Percentiles rank a stretch among this genome's conserved stretches.
Conservation (phyloP, 2,888 invertebrate species). For the Xanthia togata region DNA sequence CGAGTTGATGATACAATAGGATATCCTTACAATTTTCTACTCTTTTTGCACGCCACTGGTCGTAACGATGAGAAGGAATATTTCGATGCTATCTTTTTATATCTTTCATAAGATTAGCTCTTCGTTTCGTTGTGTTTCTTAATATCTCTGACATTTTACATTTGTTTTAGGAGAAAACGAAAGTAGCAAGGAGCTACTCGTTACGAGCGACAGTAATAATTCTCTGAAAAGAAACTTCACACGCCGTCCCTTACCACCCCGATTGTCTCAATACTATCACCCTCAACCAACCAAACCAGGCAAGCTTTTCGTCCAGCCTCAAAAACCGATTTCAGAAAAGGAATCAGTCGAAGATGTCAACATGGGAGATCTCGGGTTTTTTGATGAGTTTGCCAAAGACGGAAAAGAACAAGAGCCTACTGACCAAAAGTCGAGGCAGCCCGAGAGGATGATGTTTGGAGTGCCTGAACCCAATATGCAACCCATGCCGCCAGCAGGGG, state of each 20-base stretch:
- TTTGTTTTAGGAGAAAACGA: constrained; percentile 86
- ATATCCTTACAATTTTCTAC: neutral
- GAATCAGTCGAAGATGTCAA: constrained; percentile 75
- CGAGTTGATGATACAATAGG: neutral
- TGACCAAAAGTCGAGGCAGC: neutral
- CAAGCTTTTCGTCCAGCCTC: constrained; percentile 32
- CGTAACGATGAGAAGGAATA: neutral
- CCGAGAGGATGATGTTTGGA: constrained; percentile 2
- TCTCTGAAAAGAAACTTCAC: constrained; percentile 82
- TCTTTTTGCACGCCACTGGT: neutral
- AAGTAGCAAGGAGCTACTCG: constrained; percentile 91
- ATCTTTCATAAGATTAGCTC: neutral
- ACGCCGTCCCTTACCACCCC: constrained; percentile 79
- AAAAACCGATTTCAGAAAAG: constrained; percentile 49
- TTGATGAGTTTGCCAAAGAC: constrained; percentile 71
- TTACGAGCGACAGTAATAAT: constrained; percentile 90
- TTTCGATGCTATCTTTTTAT: neutral
- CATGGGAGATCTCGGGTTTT: constrained; percentile 77
- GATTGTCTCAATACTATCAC: constrained; percentile 80
- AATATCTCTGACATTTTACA: neutral
- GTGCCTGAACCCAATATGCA: constrained; percentile 33
- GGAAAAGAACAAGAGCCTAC: constrained; percentile 29
- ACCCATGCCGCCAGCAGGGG: neutral
- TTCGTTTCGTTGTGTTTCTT: neutral
- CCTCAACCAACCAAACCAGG: constrained; percentile 30